phyloP scores from a whole-genome alignment of 2,888 invertebrate species.

The Eumacrocentrus americanus region DNA sequence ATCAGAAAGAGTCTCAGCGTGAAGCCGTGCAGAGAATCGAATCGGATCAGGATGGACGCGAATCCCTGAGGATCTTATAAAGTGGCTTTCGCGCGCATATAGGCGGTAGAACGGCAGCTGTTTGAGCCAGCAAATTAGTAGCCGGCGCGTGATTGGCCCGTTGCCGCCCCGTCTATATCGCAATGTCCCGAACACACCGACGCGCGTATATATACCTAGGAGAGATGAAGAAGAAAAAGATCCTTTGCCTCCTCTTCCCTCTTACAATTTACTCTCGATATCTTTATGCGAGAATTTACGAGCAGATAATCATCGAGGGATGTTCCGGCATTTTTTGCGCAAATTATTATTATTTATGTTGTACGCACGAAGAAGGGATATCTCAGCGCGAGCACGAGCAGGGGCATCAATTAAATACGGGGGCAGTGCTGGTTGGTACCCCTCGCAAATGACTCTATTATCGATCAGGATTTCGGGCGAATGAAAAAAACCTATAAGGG shows the following conservation, averaged over 20 bases:
- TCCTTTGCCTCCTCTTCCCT: slow-evolving; percentile 30
- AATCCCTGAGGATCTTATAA: slow-evolving; percentile 27
- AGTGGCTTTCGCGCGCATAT: slow-evolving; percentile 54
- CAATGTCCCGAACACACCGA: slow-evolving; percentile 44
- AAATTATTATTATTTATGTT: slow-evolving; percentile 61
- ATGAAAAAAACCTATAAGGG: slow-evolving; percentile 20
- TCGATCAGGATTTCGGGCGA: slow-evolving; percentile 34
- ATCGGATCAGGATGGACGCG: slow-evolving; percentile 48
- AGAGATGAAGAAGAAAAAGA: slow-evolving; percentile 10
- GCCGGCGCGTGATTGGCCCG: slow-evolving; percentile 62
- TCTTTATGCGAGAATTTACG: slow-evolving; percentile 60
- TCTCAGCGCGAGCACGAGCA: slow-evolving; percentile 31
- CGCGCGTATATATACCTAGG: slow-evolving; percentile 7
- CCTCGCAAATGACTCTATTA: slow-evolving; percentile 59
- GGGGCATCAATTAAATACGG: slow-evolving; percentile 52
- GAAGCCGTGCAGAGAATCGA: slow-evolving; percentile 46
- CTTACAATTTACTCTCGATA: slow-evolving; percentile 61
- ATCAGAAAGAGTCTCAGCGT: slow-evolving; percentile 50
- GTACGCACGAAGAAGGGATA: slow-evolving; percentile 43
- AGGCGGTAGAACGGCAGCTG: slow-evolving; percentile 61
- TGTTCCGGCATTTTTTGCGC: slow-evolving; percentile 58
- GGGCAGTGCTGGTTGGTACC: slow-evolving; percentile 35
- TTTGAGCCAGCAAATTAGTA: slow-evolving; percentile 61
- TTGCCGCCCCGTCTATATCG: slow-evolving; percentile 58
- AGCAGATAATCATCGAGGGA: slow-evolving; percentile 61